Percentiles rank a stretch among this genome's conserved stretches.
These are phyloP conservation scores for Triplophysa siluroides DNA, from an alignment of 2,113 vertebrate species.

Conservation along the genomic window DNA sequence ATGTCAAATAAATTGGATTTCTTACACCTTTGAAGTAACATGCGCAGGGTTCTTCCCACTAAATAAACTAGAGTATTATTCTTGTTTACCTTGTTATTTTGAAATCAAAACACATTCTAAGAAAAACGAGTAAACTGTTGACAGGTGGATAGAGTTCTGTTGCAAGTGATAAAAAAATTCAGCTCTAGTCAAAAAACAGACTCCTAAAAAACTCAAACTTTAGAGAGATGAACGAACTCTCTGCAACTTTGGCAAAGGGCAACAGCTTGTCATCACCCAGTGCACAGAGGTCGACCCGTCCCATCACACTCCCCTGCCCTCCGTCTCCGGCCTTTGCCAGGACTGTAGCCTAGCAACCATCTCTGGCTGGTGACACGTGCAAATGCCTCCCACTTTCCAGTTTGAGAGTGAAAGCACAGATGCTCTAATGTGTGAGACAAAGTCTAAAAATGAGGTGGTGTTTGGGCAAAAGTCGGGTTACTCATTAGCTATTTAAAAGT, in stretches of 20 bases:
- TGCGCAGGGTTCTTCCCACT: not conserved
- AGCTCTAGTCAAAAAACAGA: too few species aligned
- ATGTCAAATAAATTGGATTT: slow-evolving; percentile 35
- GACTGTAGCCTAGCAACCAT: slow-evolving; percentile 50
- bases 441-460: slow-evolving; percentile 33
- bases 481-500: slow-evolving; percentile 26
- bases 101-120: not conserved
- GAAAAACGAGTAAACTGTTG: not conserved
- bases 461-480: slow-evolving; percentile 9
- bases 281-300: slow-evolving; percentile 4
- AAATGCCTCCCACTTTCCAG: not conserved
- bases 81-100: not conserved
- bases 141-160: not conserved
- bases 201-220: not conserved
- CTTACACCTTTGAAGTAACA: slow-evolving; percentile 28
- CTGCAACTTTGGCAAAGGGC: not conserved
- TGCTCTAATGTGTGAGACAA: slow-evolving; percentile 20
- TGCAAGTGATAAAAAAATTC: not conserved
- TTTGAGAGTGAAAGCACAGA: slow-evolving; percentile 26
- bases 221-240: not conserved
- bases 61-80: slow-evolving; percentile 13
- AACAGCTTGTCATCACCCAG: not conserved
- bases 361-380: slow-evolving; percentile 31
- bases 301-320: not conserved
- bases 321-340: slow-evolving; percentile 11